Base-by-base conservation (phyloP, 2,797 vertebrate species). In the Hapalemur alaotrensis region DNA sequence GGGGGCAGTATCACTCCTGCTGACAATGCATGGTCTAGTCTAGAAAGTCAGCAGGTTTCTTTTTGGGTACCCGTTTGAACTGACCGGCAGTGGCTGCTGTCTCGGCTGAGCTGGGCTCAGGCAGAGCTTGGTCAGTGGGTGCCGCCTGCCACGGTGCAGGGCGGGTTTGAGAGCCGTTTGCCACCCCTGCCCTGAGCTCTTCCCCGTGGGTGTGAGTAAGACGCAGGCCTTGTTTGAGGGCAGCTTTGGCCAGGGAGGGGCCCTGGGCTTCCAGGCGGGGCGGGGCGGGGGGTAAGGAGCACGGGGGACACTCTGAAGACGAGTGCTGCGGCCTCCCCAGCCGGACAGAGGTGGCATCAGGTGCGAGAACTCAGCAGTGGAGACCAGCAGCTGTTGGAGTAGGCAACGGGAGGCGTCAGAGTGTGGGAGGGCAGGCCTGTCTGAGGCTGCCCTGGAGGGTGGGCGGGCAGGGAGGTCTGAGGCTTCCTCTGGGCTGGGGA, bases 1-100 rank as follows among this genome's bases (percentile, higher is more conserved):
- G 20, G n/a, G 65, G 73, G 11, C 17, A 2, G 8, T 7, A 9
- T 20, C 28, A 18, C 5, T 43, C 32, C 63, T 72, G 43, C 32
- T 69, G 54, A 88, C n/a, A 35, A 35, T 69, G 22, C 8, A 15
- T 28, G 23, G 59, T 38, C 43, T 69, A 5, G 23, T 28, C 54
- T 67, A 38, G 48, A 30, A 20, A 70, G 35, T 32, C 13, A 11
- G 1, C 3, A 5, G 20, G 22, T 54, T 65, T 81, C 2, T 4
- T 50, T 70, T 75, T 0, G 0, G 20, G 46, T 9, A 4, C 43
- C 50, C 4, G 0, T n/a, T 86, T 18, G 63, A 50, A 13, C 4
- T 38, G 32, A 23, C 22, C 1, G 14, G 57, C 48, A 43, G 89
- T 13, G 25, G 23, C 80, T 70, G 48, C 30, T 28, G 14, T 23